A percentile compares a stretch with the other conserved stretches of the same genome.
Evolutionary conservation across 1,140 invertebrate genomes (phyloP).

Genomic region (Phymorhynchus buccinoides): DNA sequence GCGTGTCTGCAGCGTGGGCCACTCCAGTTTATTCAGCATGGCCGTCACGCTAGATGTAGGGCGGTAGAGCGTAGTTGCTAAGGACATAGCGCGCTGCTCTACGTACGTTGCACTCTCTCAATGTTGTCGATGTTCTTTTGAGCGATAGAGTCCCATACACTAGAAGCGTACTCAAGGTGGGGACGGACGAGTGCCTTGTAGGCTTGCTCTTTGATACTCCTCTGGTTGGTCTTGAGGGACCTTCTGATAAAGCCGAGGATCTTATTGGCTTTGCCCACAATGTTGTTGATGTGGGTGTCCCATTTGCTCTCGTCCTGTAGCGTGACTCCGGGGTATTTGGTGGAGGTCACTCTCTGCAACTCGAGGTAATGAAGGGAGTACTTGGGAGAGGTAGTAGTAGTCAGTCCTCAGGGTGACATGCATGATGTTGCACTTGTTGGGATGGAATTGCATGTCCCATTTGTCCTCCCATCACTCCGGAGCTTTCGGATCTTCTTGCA

Average conservation of each 20-base stretch:
- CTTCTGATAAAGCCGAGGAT: constrained; percentile 39
- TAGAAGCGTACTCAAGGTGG: constrained; percentile 44
- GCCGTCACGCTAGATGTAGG: too few species aligned
- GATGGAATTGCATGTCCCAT: constrained; percentile 12
- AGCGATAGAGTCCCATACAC: constrained; percentile 45
- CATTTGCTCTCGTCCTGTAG: constrained; percentile 36
- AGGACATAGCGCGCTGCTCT: too few species aligned
- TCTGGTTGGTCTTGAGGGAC: constrained; percentile 30
- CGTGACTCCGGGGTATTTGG: constrained; percentile 40
- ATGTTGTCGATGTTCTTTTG: constrained; percentile 37
- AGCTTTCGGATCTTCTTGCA: too few species aligned
- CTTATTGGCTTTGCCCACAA: constrained; percentile 29
- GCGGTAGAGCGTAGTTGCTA: too few species aligned
- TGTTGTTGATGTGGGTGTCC: constrained; percentile 36
- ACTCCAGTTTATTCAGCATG: too few species aligned
- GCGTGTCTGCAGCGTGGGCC: too few species aligned
- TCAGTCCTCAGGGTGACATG: too few species aligned
- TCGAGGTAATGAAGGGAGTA: too few species aligned
- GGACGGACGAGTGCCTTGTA: constrained; percentile 33
- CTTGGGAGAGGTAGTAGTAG: too few species aligned
- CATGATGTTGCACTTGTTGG: background rate
- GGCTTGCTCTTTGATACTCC: constrained; percentile 39
- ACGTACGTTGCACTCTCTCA: too few species aligned
- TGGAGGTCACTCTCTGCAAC: too few species aligned
- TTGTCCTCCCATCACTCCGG: constrained; percentile 1